A percentile compares a stretch with the other conserved stretches of the same genome.
Conservation (phyloP, 2,888 invertebrate genomes). For the Aphrophora alni region DNA sequence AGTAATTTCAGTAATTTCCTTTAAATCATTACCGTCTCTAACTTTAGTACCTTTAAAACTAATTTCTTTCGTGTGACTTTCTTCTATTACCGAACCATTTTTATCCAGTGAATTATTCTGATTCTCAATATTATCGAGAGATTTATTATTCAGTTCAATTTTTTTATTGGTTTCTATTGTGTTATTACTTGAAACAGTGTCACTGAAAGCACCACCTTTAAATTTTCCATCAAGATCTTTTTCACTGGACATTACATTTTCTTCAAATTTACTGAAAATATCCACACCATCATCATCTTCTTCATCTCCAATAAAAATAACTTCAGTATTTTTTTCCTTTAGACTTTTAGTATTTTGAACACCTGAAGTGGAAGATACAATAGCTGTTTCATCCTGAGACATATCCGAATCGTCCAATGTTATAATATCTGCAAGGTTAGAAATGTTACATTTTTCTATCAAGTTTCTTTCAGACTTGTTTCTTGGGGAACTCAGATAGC, state of each 20-base stretch:
- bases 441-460: too few species aligned
- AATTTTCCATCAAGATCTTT: too few species aligned
- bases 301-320: not conserved
- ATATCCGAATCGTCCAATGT: not conserved
- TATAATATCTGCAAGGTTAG: too few species aligned
- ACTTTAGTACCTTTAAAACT: not conserved
- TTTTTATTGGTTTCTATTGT: not conserved
- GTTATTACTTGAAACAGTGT: not conserved
- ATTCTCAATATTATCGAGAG: not conserved
- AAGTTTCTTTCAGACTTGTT: too few species aligned
- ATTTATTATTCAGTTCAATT: not conserved
- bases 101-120: not conserved
- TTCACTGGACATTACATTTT: not conserved
- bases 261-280: not conserved
- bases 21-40: not conserved
- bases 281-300: not conserved
- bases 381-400: not conserved
- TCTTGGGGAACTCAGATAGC: too few species aligned
- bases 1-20: not conserved
- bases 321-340: not conserved
- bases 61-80: not conserved
- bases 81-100: not conserved
- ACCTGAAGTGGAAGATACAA: not conserved
- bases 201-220: not conserved
- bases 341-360: not conserved